Percentiles rank a stretch among this genome's conserved stretches.
These are phyloP conservation scores for Percopsis transmontana DNA, from an alignment of 2,113 vertebrate genomes.

Conservation along the genomic window DNA sequence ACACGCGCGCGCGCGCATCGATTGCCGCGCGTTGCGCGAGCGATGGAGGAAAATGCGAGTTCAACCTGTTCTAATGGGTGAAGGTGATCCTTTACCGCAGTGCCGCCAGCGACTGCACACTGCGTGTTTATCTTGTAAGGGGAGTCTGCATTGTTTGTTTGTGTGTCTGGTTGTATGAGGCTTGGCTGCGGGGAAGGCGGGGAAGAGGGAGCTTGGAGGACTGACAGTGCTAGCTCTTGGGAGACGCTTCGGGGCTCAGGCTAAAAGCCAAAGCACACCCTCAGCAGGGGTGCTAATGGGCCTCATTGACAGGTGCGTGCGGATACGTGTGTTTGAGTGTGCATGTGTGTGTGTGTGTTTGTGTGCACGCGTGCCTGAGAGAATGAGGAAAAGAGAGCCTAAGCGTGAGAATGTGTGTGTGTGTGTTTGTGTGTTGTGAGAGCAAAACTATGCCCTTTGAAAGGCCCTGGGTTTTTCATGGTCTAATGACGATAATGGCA, in stretches of 20 bases:
- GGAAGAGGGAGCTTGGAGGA: constrained; percentile 14
- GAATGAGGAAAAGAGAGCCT: neutral
- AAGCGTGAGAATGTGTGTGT: constrained; percentile 4
- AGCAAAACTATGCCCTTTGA: constrained; percentile 49
- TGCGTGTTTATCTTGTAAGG: neutral
- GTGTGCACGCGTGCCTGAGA: neutral
- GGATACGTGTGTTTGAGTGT: constrained; percentile 21
- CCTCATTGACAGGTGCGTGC: constrained; percentile 54
- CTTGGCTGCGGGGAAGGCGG: neutral
- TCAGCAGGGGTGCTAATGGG: constrained; percentile 62
- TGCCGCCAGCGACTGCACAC: constrained; percentile 20
- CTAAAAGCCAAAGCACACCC: constrained; percentile 60
- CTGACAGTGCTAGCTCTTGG: constrained; percentile 21
- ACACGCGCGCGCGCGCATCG: constrained; percentile 4
- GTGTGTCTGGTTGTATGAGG: constrained; percentile 7
- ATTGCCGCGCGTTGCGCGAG: constrained; percentile 23
- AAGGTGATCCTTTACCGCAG: constrained; percentile 33
- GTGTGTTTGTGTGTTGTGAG: constrained; percentile 7
- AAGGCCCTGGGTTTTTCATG: constrained; percentile 43
- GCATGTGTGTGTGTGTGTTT: constrained; percentile 1
- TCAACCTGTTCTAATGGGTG: constrained; percentile 37
- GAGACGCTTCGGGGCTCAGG: constrained; percentile 35
- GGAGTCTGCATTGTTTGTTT: constrained; percentile 7
- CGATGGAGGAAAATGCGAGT: constrained; percentile 25
- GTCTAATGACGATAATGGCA: constrained; percentile 48